Evolutionary conservation across 1,140 invertebrate species (phyloP).

Genomic region (Drosophila pandora): DNA sequence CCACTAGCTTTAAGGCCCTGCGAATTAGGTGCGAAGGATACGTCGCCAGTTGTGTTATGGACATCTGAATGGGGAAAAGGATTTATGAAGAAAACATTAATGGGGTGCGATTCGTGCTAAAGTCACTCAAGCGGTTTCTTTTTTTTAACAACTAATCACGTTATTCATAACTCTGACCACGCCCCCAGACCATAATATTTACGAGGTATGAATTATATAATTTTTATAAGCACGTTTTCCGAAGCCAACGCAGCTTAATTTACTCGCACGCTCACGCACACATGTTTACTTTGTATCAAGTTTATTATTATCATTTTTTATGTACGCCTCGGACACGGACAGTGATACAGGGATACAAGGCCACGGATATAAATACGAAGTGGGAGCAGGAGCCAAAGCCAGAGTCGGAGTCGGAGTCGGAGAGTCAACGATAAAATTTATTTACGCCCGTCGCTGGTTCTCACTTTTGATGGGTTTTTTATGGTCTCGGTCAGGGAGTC

Average conservation of each 20-base stretch:
- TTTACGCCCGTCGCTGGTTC: slow-evolving; percentile 64
- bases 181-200: slow-evolving; percentile 64
- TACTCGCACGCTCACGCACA: slow-evolving; percentile 77
- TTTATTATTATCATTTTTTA: slow-evolving; percentile 82
- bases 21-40: slow-evolving; percentile 80
- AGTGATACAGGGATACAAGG: slow-evolving; percentile 8
- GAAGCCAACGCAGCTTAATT: slow-evolving; percentile 67
- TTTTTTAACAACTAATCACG: slow-evolving; percentile 77
- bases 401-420: slow-evolving; percentile 10
- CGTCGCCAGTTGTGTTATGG: slow-evolving; percentile 63
- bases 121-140: slow-evolving; percentile 18
- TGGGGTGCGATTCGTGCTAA: slow-evolving; percentile 23
- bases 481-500: slow-evolving; percentile 56
- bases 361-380: not conserved
- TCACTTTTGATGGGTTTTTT: slow-evolving; percentile 78
- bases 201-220: slow-evolving; percentile 82
- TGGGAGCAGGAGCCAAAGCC: slow-evolving; percentile 3
- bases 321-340: slow-evolving; percentile 42
- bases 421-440: slow-evolving; percentile 70
- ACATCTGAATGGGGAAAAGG: slow-evolving; percentile 54
- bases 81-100: slow-evolving; percentile 28
- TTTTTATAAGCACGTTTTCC: slow-evolving; percentile 75
- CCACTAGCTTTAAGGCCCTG: slow-evolving; percentile 60
- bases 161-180: slow-evolving; percentile 76
- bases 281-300: slow-evolving; percentile 78